Percentiles rank a stretch among this genome's conserved stretches.
phyloP scores from a whole-genome alignment of 2,888 invertebrate species.

The Punctoribates punctum region DNA sequence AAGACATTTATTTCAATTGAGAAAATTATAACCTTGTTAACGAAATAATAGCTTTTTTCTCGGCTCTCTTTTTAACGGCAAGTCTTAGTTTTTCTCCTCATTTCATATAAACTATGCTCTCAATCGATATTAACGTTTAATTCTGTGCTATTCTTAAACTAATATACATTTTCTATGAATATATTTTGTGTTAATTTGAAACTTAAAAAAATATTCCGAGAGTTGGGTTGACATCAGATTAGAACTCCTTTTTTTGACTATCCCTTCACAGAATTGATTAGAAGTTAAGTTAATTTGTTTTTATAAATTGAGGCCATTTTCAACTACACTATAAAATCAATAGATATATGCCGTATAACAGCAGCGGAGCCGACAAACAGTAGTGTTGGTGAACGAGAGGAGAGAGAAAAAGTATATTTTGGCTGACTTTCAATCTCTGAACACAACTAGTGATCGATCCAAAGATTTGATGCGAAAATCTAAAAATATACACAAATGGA shows the following conservation, averaged over 20 bases:
- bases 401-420: not conserved
- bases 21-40: slow-evolving; percentile 3
- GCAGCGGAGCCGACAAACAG: not conserved
- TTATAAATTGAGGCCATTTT: slow-evolving; percentile 16
- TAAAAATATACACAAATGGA: not conserved
- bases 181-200: not conserved
- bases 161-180: not conserved
- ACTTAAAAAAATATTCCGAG: not conserved
- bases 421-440: slow-evolving; percentile 6
- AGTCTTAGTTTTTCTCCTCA: not conserved
- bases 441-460: slow-evolving; percentile 13
- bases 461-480: slow-evolving; percentile 5
- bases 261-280: not conserved
- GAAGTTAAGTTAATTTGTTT: slow-evolving; percentile 15
- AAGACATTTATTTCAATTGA: not conserved
- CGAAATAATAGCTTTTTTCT: not conserved
- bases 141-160: not conserved
- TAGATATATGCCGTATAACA: not conserved
- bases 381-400: not conserved
- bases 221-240: not conserved
- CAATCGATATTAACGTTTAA: not conserved
- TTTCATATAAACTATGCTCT: not conserved
- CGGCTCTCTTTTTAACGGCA: not conserved
- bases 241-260: not conserved
- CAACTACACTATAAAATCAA: not conserved